Conservation (phyloP, 2,113 vertebrate species). For the Ailurus styani region DNA sequence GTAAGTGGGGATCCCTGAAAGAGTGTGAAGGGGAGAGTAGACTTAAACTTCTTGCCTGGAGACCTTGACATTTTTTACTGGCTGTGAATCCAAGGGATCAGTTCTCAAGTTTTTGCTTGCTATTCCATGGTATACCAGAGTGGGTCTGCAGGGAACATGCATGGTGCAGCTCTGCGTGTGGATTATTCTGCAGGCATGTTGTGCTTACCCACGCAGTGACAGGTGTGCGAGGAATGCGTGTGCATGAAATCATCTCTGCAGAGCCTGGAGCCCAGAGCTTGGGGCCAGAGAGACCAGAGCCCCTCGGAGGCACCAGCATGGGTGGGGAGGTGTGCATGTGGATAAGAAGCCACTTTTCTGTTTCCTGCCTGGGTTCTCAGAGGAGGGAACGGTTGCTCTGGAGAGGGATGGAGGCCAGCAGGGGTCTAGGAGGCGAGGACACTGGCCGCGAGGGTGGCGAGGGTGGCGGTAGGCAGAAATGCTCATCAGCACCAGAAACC, state of each 20-base stretch:
- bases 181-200: background rate
- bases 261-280: background rate
- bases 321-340: rapidly evolving
- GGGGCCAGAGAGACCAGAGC: background rate
- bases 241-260: rapidly evolving
- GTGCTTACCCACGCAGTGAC: background rate
- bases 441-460: rapidly evolving
- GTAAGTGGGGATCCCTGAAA: no score
- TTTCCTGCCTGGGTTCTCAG: background rate
- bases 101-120: background rate
- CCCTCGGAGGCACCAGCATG: rapidly evolving
- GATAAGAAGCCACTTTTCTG: background rate
- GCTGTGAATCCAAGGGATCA: background rate
- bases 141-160: rapidly evolving
- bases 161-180: background rate
- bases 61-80: background rate
- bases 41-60: background rate
- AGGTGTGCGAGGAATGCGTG: rapidly evolving
- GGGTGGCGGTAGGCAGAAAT: rapidly evolving
- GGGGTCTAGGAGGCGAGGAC: background rate
- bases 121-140: rapidly evolving
- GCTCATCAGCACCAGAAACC: background rate
- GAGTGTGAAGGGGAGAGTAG: background rate
- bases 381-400: background rate
- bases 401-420: no score